These are phyloP conservation scores for Xestia rhomboidea DNA, from an alignment of 2,888 invertebrate species.

Conservation along the genomic window DNA sequence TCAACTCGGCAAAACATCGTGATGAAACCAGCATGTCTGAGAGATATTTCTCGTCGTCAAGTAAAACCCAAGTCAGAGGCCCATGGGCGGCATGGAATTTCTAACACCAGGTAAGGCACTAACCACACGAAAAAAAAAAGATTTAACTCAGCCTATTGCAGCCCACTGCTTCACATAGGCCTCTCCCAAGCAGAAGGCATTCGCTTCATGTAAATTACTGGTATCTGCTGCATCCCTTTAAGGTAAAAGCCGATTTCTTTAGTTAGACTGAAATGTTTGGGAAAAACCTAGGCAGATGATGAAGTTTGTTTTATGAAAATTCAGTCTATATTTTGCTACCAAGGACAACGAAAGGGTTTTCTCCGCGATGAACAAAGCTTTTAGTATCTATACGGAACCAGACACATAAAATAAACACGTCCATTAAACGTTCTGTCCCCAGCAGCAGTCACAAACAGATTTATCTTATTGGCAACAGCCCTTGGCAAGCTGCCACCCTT, in stretches of 20 bases:
- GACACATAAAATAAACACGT: constrained; percentile 21
- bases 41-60: no score
- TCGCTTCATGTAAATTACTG: neutral
- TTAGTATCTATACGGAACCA: neutral
- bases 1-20: no score
- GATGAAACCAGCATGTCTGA: no score
- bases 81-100: no score
- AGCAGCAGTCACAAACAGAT: constrained; percentile 43
- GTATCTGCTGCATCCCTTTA: neutral
- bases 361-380: neutral
- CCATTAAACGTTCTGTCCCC: constrained; percentile 20
- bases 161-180: neutral
- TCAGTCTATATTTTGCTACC: no score
- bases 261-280: neutral
- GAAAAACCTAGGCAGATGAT: neutral
- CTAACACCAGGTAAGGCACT: no score
- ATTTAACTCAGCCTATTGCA: neutral
- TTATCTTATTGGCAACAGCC: constrained; percentile 55
- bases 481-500: constrained; percentile 54
- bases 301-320: neutral
- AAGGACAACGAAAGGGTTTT: neutral
- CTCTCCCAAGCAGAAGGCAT: neutral
- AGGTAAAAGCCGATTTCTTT: neutral
- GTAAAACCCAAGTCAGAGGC: no score
- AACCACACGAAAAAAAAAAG: no score